These are phyloP conservation scores for Acrobasis repandana DNA, from an alignment of 2,888 invertebrate genomes.

Conservation along the genomic window DNA sequence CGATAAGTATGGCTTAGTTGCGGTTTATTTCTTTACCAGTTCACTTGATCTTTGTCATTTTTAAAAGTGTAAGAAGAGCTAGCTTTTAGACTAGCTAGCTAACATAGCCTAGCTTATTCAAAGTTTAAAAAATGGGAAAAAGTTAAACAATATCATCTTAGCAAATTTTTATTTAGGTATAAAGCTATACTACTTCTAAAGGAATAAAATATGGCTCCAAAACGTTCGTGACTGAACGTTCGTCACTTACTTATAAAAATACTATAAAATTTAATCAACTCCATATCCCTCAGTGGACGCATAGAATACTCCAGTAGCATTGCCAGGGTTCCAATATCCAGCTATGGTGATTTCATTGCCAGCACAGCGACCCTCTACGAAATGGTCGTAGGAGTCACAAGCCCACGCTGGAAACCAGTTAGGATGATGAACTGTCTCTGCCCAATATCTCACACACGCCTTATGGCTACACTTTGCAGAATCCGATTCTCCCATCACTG, in stretches of 20 bases:
- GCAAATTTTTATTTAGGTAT: background rate
- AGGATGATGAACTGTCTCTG: constrained; percentile 58
- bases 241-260: background rate
- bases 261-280: constrained; percentile 27
- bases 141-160: too few species aligned
- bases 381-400: constrained; percentile 62
- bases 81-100: too few species aligned
- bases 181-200: background rate
- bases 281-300: constrained; percentile 65
- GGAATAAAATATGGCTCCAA: background rate
- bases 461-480: constrained; percentile 73
- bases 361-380: constrained; percentile 59
- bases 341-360: constrained; percentile 64
- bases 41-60: too few species aligned
- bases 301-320: constrained; percentile 70
- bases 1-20: too few species aligned
- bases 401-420: constrained; percentile 63
- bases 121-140: too few species aligned
- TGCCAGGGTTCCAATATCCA: constrained; percentile 71
- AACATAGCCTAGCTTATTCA: too few species aligned
- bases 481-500: constrained; percentile 64
- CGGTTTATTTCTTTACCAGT: too few species aligned
- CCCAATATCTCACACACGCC: constrained; percentile 64
- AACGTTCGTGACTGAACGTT: background rate
- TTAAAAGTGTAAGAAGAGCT: too few species aligned